Evolutionary conservation across 2,888 invertebrate species (phyloP).

Genomic region (Glyphotaelius pellucidus): DNA sequence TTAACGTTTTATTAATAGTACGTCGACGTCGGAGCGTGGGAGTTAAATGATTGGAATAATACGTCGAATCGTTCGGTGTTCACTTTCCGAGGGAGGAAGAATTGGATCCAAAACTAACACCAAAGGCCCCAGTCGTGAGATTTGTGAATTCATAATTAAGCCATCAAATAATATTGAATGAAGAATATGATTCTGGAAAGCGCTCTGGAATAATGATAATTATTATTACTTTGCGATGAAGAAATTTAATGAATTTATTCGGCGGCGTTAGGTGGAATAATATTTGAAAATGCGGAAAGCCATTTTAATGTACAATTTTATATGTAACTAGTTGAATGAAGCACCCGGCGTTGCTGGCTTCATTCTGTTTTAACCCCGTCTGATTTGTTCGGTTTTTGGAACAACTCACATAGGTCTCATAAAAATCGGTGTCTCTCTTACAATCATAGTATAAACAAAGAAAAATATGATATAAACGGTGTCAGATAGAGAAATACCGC

Average conservation of each 20-base stretch:
- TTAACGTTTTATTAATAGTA: background rate
- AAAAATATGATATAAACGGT: too few species aligned
- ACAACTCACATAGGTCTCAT: too few species aligned
- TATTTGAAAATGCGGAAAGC: background rate
- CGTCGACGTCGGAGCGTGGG: background rate
- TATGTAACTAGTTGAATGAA: too few species aligned
- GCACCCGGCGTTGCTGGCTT: too few species aligned
- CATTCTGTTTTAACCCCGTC: too few species aligned
- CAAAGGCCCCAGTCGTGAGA: background rate
- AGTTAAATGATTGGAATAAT: background rate
- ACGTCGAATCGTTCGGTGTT: background rate
- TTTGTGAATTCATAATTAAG: conserved; percentile 14
- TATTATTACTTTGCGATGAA: background rate
- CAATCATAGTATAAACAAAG: too few species aligned
- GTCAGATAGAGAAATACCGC: too few species aligned
- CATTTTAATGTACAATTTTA: background rate
- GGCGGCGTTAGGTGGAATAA: background rate
- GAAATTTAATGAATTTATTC: background rate
- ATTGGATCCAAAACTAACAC: background rate
- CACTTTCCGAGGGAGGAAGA: background rate
- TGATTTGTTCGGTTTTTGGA: too few species aligned
- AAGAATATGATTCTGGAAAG: background rate
- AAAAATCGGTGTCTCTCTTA: too few species aligned
- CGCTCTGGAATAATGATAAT: background rate
- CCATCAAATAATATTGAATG: background rate